A percentile compares a stretch with the other conserved stretches of the same genome.
Conservation (phyloP, 1,140 invertebrate species). For the Meloidogyne hapla region DNA sequence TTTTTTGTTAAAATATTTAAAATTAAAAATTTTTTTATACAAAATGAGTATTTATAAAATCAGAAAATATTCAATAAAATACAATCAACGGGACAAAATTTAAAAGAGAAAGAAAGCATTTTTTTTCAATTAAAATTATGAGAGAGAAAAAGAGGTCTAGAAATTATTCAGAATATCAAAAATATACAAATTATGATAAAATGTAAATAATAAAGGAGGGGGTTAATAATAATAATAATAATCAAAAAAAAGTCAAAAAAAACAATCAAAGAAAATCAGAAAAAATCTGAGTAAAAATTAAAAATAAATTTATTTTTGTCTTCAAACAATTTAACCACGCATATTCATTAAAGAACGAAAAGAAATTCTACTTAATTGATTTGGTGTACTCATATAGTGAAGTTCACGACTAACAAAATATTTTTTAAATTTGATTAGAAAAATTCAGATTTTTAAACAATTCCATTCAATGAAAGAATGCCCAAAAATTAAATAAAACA, state of each 20-base stretch:
- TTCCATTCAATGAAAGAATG: too few relatives aligned
- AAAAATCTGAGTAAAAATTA: background rate
- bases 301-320: background rate
- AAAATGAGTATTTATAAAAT: background rate
- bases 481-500: background rate
- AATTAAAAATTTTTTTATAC: background rate
- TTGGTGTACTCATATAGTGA: constrained; percentile 24
- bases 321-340: constrained; percentile 1
- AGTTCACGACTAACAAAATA: constrained; percentile 22
- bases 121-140: too few relatives aligned
- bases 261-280: background rate
- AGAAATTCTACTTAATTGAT: constrained; percentile 7
- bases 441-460: too few relatives aligned
- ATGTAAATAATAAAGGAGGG: too few relatives aligned
- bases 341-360: background rate
- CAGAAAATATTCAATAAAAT: background rate
- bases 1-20: too few relatives aligned
- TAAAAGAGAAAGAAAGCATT: background rate
- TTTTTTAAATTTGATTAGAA: too few relatives aligned
- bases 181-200: too few relatives aligned
- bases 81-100: background rate
- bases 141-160: too few relatives aligned
- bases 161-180: too few relatives aligned
- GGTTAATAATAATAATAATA: too few relatives aligned
- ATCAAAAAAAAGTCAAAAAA: too few relatives aligned